phyloP scores from a whole-genome alignment of 2,888 invertebrate species.

The Netelia inedita region DNA sequence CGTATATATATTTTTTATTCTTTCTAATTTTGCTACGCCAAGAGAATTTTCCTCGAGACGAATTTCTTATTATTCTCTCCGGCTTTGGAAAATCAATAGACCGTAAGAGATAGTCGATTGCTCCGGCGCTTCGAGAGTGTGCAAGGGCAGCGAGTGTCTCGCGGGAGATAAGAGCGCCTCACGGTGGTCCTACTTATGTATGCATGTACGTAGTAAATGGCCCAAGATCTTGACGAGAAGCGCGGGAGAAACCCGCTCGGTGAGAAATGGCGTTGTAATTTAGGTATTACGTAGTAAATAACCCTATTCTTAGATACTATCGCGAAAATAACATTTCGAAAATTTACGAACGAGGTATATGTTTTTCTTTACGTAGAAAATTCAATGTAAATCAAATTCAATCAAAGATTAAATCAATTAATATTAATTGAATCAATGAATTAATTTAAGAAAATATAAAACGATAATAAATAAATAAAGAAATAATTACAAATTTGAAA shows the following conservation, averaged over 20 bases:
- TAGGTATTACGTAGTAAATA: background rate
- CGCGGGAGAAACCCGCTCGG: background rate
- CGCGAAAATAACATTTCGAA: no score
- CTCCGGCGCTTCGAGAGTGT: conserved; percentile 32
- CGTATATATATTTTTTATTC: background rate
- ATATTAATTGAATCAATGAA: no score
- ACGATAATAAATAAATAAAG: no score
- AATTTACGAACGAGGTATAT: no score
- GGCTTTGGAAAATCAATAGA: conserved; percentile 61
- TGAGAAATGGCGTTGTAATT: background rate
- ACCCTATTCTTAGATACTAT: background rate
- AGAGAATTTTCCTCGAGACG: background rate
- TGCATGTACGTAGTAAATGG: conserved; percentile 7
- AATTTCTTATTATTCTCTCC: conserved; percentile 7
- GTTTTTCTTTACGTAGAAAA: no score
- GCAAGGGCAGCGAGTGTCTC: conserved; percentile 58
- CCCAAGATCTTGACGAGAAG: conserved; percentile 1
- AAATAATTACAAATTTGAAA: no score
- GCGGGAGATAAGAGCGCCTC: conserved; percentile 58
- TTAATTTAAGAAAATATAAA: no score
- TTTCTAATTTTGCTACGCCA: background rate
- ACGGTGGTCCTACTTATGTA: background rate
- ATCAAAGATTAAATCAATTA: no score
- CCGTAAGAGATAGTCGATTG: conserved; percentile 59
- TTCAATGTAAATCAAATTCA: no score